phyloP scores from a whole-genome alignment of 2,888 invertebrate genomes.

The Copidosoma aretas region DNA sequence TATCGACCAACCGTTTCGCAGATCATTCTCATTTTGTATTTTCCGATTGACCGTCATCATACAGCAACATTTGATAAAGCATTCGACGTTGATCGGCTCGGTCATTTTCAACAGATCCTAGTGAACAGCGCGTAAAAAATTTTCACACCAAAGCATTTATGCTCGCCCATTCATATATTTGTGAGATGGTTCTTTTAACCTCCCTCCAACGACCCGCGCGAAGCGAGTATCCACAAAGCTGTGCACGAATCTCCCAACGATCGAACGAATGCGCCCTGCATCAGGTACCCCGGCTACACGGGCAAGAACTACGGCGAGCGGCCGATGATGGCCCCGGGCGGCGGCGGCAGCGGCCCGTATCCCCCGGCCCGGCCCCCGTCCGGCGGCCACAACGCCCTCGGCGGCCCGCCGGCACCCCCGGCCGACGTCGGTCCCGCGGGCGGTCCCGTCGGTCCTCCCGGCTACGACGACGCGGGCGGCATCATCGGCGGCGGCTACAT shows the following conservation, averaged over 20 bases:
- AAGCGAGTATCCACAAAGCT: no score
- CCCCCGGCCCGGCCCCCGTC: slow-evolving; percentile 3
- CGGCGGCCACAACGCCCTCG: background rate
- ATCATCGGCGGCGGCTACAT: slow-evolving; percentile 57
- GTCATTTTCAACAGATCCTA: no score
- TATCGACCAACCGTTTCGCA: no score
- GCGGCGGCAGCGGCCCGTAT: background rate
- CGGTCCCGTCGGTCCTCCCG: slow-evolving; percentile 51
- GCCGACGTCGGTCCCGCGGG: slow-evolving; percentile 44
- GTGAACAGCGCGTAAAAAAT: no score
- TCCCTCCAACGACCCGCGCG: no score
- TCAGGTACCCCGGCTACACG: slow-evolving; percentile 40
- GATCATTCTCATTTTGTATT: no score
- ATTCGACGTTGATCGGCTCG: no score
- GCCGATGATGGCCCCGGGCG: slow-evolving; percentile 22
- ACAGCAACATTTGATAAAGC: no score
- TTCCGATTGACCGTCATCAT: no score
- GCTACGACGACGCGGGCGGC: slow-evolving; percentile 59
- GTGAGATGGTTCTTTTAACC: no score
- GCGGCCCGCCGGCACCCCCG: slow-evolving; percentile 23
- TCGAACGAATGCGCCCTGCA: background rate
- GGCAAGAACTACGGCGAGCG: slow-evolving; percentile 45
- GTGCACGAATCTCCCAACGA: slow-evolving; percentile 16
- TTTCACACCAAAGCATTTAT: no score
- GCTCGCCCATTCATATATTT: no score